These are phyloP conservation scores for Psephotus haematonotus DNA, from an alignment of 2,113 vertebrate genomes.

Conservation along the genomic window DNA sequence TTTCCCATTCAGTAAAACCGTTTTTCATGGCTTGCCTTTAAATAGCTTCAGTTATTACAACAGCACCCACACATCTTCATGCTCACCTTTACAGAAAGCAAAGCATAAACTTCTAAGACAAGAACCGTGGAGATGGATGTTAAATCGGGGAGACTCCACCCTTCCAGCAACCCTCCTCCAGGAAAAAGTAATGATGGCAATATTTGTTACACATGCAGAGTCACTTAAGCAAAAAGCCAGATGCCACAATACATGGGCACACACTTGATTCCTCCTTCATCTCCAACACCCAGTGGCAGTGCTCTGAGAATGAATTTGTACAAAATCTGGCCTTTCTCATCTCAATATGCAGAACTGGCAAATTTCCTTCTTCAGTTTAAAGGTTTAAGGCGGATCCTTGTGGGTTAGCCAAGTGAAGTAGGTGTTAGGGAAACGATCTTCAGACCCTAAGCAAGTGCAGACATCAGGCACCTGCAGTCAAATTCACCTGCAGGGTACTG, in stretches of 20 bases:
- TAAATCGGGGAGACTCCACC: background rate
- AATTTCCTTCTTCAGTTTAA: background rate
- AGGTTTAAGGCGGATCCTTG: background rate
- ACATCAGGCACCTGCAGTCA: background rate
- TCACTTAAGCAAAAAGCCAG: background rate
- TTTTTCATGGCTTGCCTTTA: background rate
- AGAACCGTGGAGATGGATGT: background rate
- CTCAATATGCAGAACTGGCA: background rate
- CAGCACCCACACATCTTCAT: background rate
- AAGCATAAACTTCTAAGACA: background rate
- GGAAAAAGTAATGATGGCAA: background rate
- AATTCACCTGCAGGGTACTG: background rate
- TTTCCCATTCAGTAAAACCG: background rate
- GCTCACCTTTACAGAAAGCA: background rate
- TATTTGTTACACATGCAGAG: background rate
- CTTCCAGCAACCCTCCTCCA: background rate
- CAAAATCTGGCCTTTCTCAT: background rate
- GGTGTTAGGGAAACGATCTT: background rate
- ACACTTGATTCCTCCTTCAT: background rate
- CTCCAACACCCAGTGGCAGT: background rate
- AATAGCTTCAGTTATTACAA: background rate
- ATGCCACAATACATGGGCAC: accelerated
- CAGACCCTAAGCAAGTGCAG: background rate
- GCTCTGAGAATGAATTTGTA: background rate
- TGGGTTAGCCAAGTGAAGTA: background rate